A percentile compares a stretch with the other conserved stretches of the same genome.
These are phyloP conservation scores for Aphodius granarius DNA, from an alignment of 2,888 invertebrate genomes.

Conservation along the genomic window DNA sequence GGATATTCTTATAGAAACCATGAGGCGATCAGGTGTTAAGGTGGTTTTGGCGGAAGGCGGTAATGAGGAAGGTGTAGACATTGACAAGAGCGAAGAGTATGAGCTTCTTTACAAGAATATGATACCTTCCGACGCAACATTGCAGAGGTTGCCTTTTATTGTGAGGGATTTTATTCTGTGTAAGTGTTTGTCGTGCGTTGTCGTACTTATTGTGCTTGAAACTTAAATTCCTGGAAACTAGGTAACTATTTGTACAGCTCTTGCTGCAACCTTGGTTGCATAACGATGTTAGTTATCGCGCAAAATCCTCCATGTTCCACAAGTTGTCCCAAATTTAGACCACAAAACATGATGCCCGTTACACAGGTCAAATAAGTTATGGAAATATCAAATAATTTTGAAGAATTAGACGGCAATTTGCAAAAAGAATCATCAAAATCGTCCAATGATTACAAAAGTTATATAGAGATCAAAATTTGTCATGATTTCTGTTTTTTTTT, in stretches of 20 bases:
- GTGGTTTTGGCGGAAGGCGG: conserved; percentile 16
- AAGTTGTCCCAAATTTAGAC: too few relatives aligned
- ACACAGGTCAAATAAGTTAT: too few relatives aligned
- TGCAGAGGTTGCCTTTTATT: conserved; percentile 55
- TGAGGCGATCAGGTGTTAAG: background rate
- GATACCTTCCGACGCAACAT: conserved; percentile 58
- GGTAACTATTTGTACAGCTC: background rate
- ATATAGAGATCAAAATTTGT: background rate
- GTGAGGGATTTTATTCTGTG: conserved; percentile 61
- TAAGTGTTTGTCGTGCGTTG: conserved; percentile 51
- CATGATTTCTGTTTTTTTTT: conserved; percentile 18
- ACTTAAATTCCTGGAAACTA: too few relatives aligned
- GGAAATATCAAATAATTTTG: too few relatives aligned
- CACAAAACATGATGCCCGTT: too few relatives aligned
- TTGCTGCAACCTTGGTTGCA: background rate
- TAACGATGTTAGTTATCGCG: too few relatives aligned
- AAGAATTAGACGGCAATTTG: too few relatives aligned
- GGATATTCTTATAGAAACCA: background rate
- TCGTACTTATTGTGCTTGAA: too few relatives aligned
- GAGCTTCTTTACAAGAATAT: conserved; percentile 40
- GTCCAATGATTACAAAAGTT: too few relatives aligned
- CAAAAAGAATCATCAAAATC: conserved; percentile 16
- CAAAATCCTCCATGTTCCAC: too few relatives aligned
- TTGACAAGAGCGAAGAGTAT: conserved; percentile 42
- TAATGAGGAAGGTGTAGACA: conserved; percentile 22